Evolutionary conservation across 2,797 vertebrate species (phyloP), one percentile per base, ranked within the genome.

Genomic region (Echeneis naucrates): DNA sequence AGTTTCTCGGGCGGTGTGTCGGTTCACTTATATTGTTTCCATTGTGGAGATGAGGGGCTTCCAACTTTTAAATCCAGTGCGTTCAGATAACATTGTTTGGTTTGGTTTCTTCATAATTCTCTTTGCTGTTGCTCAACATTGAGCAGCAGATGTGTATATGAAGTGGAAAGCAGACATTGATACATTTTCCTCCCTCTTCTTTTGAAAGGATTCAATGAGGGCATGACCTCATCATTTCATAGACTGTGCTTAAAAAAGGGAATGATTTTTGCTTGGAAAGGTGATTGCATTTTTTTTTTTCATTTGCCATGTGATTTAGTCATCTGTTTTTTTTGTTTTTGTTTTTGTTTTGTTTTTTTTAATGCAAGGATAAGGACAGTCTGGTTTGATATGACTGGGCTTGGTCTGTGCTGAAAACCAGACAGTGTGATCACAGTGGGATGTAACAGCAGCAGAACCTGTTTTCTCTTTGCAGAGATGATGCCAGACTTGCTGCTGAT

Each of bases 401-500:
- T 24, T 1, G 3, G 21, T 50, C 47, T 53, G 71, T 35, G 7
- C 35, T 16, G 65, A 24, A 33, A 61, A 48, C 19, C 58, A 66
- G 58, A 54, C 55, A 8, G 45, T 59, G 69, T 26, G 67, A 82
- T 71, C 8, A 30, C 24, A 16, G 48, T 33, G 53, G 75, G 80
- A 80, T 82, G 78, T 75, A 75, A 56, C 71, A 38, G 79, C 74
- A 75, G 67, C 75, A 55, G 60, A 35, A 74, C 66, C 73, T 70
- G 78, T 74, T 84, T 82, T 78, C 73, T 30, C 11, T 59, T 58
- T 47, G 67, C 42, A n/a, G 44, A 6, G 85, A 81, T 81, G 33
- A 60, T 68, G 71, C 50, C 75, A 68, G 85, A 66, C 75, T 32
- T 38, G 81, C 78, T 87, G 88, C 89, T 89, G 89, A 92, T 91